These are phyloP conservation scores for Perca fluviatilis DNA, from an alignment of 2,113 vertebrate species.

Conservation along the genomic window DNA sequence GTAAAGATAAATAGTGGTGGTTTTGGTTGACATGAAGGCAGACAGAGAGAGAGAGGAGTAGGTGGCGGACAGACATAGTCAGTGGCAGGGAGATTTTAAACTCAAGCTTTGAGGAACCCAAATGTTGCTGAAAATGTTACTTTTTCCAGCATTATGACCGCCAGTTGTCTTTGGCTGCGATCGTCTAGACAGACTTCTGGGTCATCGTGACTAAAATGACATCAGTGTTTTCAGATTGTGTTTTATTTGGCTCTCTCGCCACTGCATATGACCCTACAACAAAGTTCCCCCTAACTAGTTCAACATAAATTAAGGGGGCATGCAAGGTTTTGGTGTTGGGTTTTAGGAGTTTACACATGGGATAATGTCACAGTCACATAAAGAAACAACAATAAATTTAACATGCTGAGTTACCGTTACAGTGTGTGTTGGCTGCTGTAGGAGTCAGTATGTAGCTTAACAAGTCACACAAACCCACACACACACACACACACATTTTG, in stretches of 20 bases:
- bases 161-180: conserved; percentile 63
- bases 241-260: conserved; percentile 72
- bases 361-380: conserved; percentile 24
- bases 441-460: conserved; percentile 26
- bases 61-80: conserved; percentile 31
- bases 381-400: conserved; percentile 30
- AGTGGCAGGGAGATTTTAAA: conserved; percentile 31
- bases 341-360: conserved; percentile 54
- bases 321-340: conserved; percentile 29
- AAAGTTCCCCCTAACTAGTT: conserved; percentile 55
- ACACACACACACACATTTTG: conserved; percentile 20
- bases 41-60: conserved; percentile 13
- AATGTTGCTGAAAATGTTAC: conserved; percentile 65
- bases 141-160: conserved; percentile 51
- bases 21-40: conserved; percentile 61
- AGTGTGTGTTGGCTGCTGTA: conserved; percentile 16
- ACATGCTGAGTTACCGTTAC: conserved; percentile 2
- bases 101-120: conserved; percentile 48
- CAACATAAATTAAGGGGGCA: conserved; percentile 24
- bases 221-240: conserved; percentile 65
- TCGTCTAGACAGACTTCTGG: conserved; percentile 66
- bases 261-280: conserved; percentile 61
- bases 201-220: conserved; percentile 64
- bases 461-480: conserved; percentile 24
- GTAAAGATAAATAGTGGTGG: conserved; percentile 66